Conservation (phyloP, 2,888 invertebrate species). For the Uropetala carovei region DNA sequence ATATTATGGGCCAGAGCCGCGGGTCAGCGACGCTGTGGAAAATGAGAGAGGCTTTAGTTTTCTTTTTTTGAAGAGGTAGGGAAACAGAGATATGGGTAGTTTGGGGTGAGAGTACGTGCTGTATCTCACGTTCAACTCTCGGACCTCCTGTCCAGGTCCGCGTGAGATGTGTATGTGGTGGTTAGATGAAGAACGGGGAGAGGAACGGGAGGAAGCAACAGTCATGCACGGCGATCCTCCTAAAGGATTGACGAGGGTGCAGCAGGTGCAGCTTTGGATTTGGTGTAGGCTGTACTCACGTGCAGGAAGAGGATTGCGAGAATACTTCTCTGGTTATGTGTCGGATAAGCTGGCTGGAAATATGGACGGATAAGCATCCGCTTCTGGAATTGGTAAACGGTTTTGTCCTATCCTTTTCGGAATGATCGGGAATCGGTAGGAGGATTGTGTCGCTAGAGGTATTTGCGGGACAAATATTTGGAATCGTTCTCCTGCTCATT, state of each 20-base stretch:
- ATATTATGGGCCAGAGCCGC: neutral
- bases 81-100: neutral
- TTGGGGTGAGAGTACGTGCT: constrained; percentile 27
- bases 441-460: neutral
- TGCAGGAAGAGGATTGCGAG: too few relatives aligned
- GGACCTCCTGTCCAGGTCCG: neutral
- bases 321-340: too few relatives aligned
- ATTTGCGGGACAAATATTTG: constrained; percentile 9
- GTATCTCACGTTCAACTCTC: constrained; percentile 25
- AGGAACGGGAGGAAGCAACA: neutral
- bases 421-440: neutral
- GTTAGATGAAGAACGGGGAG: neutral
- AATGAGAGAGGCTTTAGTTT: neutral
- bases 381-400: neutral
- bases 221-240: neutral
- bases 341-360: too few relatives aligned
- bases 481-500: neutral
- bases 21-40: neutral
- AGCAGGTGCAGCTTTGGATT: neutral
- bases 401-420: neutral
- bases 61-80: neutral
- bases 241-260: neutral
- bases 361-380: too few relatives aligned
- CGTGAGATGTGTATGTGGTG: neutral
- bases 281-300: too few relatives aligned